phyloP scores from a whole-genome alignment of 2,797 vertebrate genomes.

The Peromyscus nudipes region DNA sequence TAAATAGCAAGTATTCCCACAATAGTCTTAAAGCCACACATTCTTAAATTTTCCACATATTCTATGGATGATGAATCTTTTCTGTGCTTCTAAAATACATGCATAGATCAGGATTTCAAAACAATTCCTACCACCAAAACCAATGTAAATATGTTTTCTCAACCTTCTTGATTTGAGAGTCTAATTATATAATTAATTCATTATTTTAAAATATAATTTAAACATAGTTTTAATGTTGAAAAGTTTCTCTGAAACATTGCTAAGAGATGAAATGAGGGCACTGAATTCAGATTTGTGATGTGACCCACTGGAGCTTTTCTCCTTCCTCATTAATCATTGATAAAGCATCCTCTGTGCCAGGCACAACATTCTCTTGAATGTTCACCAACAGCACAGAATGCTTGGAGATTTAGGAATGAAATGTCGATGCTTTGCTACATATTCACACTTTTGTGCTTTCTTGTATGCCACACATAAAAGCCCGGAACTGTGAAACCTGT shows the following conservation, averaged over 20 bases:
- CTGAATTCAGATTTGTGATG: background rate
- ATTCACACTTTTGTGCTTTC: background rate
- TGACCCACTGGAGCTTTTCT: background rate
- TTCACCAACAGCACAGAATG: background rate
- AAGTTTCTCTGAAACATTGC: background rate
- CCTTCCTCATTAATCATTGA: background rate
- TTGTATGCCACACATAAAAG: background rate
- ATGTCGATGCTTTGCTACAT: background rate
- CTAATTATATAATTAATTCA: background rate
- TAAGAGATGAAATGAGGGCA: background rate
- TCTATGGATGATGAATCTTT: conserved; percentile 1
- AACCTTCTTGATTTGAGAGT: background rate
- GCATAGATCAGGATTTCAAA: background rate
- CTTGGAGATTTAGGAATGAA: background rate
- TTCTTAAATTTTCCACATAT: conserved; percentile 4
- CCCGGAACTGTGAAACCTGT: background rate
- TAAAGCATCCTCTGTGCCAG: background rate
- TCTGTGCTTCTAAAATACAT: background rate
- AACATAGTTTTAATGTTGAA: background rate
- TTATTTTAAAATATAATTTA: background rate
- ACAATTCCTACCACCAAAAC: background rate
- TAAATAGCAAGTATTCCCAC: conserved; percentile 7
- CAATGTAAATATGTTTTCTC: background rate
- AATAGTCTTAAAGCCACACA: background rate
- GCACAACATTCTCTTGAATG: background rate